Evolutionary conservation across 2,888 invertebrate species (phyloP).

Genomic region (Anarsia innoxiella): DNA sequence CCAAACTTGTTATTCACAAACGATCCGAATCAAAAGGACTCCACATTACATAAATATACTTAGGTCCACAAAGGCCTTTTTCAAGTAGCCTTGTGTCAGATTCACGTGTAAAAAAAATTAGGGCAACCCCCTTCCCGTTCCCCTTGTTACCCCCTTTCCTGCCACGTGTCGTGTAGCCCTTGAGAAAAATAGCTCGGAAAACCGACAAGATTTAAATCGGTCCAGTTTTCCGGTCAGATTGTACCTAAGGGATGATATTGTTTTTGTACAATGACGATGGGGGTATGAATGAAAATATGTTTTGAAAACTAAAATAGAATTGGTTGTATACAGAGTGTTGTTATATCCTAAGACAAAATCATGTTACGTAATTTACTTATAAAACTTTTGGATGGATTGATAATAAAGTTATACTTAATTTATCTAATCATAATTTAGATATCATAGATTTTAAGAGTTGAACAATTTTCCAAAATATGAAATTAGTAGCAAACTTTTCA

Average conservation of each 20-base stretch:
- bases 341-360: too few relatives aligned
- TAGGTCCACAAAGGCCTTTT: slow-evolving; percentile 30
- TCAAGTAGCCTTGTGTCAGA: slow-evolving; percentile 43
- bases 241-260: not conserved
- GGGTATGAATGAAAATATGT: too few relatives aligned
- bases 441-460: too few relatives aligned
- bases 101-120: slow-evolving; percentile 60
- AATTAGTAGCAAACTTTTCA: too few relatives aligned
- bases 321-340: too few relatives aligned
- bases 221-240: slow-evolving; percentile 39
- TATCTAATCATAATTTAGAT: too few relatives aligned
- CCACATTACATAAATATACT: slow-evolving; percentile 8
- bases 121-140: slow-evolving; percentile 37
- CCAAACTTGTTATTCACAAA: slow-evolving; percentile 4
- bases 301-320: too few relatives aligned
- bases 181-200: slow-evolving; percentile 73
- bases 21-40: slow-evolving; percentile 4
- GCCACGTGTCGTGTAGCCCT: slow-evolving; percentile 53
- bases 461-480: too few relatives aligned
- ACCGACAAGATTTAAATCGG: slow-evolving; percentile 63
- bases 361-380: too few relatives aligned
- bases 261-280: not conserved
- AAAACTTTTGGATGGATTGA: too few relatives aligned
- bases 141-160: slow-evolving; percentile 28
- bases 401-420: too few relatives aligned